These are phyloP conservation scores for Prionailurus viverrinus DNA, from an alignment of 2,113 vertebrate species.

Conservation along the genomic window DNA sequence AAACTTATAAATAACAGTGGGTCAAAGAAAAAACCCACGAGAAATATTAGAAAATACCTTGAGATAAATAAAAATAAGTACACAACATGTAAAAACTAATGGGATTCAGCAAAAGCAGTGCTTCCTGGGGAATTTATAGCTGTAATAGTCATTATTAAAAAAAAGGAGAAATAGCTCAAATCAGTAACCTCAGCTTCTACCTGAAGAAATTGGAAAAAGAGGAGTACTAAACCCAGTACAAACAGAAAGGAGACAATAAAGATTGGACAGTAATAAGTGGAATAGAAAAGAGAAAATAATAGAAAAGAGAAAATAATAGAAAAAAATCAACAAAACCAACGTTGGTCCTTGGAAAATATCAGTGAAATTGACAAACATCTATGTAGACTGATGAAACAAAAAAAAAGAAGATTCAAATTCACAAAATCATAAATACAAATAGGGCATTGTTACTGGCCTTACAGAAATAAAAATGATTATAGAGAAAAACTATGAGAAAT, in stretches of 20 bases:
- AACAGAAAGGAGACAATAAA: background rate
- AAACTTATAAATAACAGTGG: background rate
- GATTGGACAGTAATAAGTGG: background rate
- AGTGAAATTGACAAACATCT: background rate
- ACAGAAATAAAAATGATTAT: background rate
- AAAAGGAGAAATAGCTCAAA: background rate
- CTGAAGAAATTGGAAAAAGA: background rate
- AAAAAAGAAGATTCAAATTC: background rate
- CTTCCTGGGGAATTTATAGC: background rate
- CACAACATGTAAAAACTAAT: background rate
- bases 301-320: background rate
- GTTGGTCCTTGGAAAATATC: background rate
- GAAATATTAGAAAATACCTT: background rate
- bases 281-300: background rate
- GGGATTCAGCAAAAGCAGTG: background rate
- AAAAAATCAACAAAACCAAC: background rate
- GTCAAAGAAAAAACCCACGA: background rate
- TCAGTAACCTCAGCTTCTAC: background rate
- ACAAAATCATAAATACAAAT: background rate
- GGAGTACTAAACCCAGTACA: background rate
- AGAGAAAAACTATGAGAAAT: background rate
- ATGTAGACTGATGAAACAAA: background rate
- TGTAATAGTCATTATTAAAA: background rate
- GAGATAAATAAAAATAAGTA: background rate
- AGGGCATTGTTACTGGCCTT: background rate